Evolutionary conservation across 2,113 vertebrate species (phyloP), one percentile per base, ranked within the genome.

Genomic region (Cairina moschata): DNA sequence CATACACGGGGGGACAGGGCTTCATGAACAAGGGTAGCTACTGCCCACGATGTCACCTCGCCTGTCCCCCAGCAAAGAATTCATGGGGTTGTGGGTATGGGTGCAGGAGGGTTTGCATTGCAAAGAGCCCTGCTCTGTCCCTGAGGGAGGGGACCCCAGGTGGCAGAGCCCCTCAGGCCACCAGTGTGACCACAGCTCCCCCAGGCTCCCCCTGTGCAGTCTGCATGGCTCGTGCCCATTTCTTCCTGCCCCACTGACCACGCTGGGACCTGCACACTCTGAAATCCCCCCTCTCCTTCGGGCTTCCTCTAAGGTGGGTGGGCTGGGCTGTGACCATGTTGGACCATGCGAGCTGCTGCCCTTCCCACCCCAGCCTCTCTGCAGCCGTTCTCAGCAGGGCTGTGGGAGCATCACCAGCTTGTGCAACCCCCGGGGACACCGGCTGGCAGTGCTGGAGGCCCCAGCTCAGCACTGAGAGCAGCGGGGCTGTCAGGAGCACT

Each of bases 21-120:
- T 83, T 55, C 0, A 7, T 0, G 8, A n/a, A n/a, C 2, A 2
- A 28, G 48, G 56, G 44, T 40, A 66, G 80, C 13, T 0, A 1
- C 34, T 38, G 34, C 17, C 29, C 38, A 17, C 40, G 83, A 10
- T 28, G 16, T 23, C 7, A 50, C 46, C 36, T 31, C 8, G 34
- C 26, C 48, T 20, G 31, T 29, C 8, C 20, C 5, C 1, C 1
- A 2, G 9, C 16, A n/a, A 56, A 21, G 17, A 12, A n/a, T 23
- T 44, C 20, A 20, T 12, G 29, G 50, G 54, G 67, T 14, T 59
- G 74, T 31, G 42, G 62, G 48, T 31, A 76, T 29, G 15, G 21
- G 32, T 58, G 40, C 40, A 36, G 26, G 5, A 17, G 29, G 28
- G 5, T 38, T 44, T 46, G 5, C 0, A 0, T 14, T 78, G 50